Percentiles rank a stretch among this genome's conserved stretches.
phyloP scores from a whole-genome alignment of 2,888 invertebrate species.

The Platynereis dumerilii region DNA sequence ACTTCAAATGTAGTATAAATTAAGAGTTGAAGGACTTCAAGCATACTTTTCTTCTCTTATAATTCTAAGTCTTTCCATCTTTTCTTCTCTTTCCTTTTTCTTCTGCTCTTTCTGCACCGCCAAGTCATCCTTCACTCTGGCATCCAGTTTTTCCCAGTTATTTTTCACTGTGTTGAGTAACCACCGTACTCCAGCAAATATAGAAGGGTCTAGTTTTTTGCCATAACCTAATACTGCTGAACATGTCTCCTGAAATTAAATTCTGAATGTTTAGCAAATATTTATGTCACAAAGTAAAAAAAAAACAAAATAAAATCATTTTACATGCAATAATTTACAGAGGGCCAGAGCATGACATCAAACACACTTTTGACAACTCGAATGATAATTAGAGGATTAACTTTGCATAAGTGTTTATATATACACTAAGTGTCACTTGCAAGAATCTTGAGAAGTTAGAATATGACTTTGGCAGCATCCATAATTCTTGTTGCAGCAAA shows the following conservation, averaged over 20 bases:
- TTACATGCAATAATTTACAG: not conserved
- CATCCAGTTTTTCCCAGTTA: constrained; percentile 72
- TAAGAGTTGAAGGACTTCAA: too few species aligned
- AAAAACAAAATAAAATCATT: not conserved
- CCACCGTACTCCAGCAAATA: constrained; percentile 69
- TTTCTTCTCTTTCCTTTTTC: constrained; percentile 61
- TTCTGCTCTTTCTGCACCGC: constrained; percentile 66
- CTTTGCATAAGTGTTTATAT: not conserved
- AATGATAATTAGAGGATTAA: not conserved
- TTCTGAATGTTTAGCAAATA: not conserved
- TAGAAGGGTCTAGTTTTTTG: constrained; percentile 72
- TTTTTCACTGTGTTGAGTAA: constrained; percentile 73
- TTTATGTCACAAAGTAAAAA: not conserved
- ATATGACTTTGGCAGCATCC: too few species aligned
- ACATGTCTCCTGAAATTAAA: constrained; percentile 66
- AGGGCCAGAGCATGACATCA: not conserved
- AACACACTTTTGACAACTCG: not conserved
- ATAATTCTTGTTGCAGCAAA: too few species aligned
- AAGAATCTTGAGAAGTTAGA: too few species aligned
- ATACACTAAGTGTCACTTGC: too few species aligned
- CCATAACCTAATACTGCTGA: constrained; percentile 62
- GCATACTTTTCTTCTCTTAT: constrained; percentile 10
- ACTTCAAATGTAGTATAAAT: too few species aligned
- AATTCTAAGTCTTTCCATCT: constrained; percentile 38
- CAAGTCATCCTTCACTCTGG: constrained; percentile 72